Base-by-base conservation (phyloP, 2,888 invertebrate genomes). In the Ditula angustiorana region DNA sequence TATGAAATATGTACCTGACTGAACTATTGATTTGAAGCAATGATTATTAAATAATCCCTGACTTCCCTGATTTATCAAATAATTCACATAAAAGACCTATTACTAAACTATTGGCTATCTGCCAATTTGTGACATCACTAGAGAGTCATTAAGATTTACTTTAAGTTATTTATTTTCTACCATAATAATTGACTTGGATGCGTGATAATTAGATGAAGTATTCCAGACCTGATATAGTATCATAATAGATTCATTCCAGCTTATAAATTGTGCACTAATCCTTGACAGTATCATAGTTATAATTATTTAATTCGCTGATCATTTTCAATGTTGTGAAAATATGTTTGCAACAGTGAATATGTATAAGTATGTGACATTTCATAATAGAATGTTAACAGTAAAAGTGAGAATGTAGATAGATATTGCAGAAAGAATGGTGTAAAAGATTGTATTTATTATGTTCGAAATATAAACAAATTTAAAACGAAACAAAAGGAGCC, bases 161-260 rank as follows among this genome's bases (percentile, higher is more conserved):
- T 57, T 87, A 89, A 90, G 89, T 88, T 88, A 91, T 90, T 91
- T 91, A 91, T 91, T 90, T 78, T 77, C 79, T 83, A 52, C 23
- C 13, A 33, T 44, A 80, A 79, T 70, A 64, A 69, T 66, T 63
- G 71, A 71, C 69, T 60, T 70, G 71, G 61, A 68, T 71, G 78
- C 69, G 69, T 76, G 75, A 75, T 73, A 71, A 71, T 16, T n/a
- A n/a, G 19, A 72, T 74, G 76, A 76, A 73, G 72, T 72, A 74
- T 70, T 67, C 23, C 57, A 61, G 46, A 64, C 46, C 26, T 23
- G n/a, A 47, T 24, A 33, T 49, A 49, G 49, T 58, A 59, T 24
- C 58, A 44, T 41, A 41, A 50, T 37, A n/a, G 44, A 53, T 50
- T 60, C 24, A 44, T 44, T 44, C 11, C 47, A 33, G n/a, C n/a